Evolutionary conservation across 2,888 invertebrate species (phyloP).

Genomic region (Drosophila dives): DNA sequence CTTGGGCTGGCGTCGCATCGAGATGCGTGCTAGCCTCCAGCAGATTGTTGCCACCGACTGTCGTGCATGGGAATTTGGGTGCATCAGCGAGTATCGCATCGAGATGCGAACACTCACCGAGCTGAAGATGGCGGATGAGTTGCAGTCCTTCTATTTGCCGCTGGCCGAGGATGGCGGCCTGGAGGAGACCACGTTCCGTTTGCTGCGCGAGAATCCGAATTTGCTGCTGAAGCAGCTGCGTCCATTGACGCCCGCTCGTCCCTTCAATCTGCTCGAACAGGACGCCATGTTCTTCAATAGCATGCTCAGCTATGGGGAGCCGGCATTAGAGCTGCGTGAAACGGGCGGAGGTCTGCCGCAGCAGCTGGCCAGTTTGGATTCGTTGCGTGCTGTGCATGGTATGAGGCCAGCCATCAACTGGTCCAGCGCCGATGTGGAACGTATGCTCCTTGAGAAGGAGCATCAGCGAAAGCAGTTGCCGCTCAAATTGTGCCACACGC

Average conservation of each 20-base stretch:
- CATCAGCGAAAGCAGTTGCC: not conserved
- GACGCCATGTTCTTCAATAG: conserved; percentile 81
- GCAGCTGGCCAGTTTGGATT: not conserved
- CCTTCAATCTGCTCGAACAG: conserved; percentile 82
- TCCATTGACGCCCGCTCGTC: conserved; percentile 46
- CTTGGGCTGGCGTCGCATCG: conserved; percentile 10
- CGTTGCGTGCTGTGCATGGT: not conserved
- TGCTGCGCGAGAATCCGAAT: conserved; percentile 74
- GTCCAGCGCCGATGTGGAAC: conserved; percentile 15
- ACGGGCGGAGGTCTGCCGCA: conserved; percentile 25
- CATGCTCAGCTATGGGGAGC: conserved; percentile 36
- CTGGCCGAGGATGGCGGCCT: conserved; percentile 53
- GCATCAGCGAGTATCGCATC: conserved; percentile 73
- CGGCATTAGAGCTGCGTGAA: conserved; percentile 13
- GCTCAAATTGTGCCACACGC: not conserved
- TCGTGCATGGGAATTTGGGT: conserved; percentile 28
- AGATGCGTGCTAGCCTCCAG: not conserved
- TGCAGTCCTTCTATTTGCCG: conserved; percentile 74
- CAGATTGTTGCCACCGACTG: not conserved
- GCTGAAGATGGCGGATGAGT: conserved; percentile 66
- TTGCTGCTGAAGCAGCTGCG: conserved; percentile 71
- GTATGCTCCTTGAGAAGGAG: conserved; percentile 8
- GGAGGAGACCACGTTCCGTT: conserved; percentile 76
- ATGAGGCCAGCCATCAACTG: conserved; percentile 10
- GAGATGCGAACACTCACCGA: conserved; percentile 76